Evolutionary conservation across 2,113 vertebrate species (phyloP).

Genomic region (Haplochromis burtoni): DNA sequence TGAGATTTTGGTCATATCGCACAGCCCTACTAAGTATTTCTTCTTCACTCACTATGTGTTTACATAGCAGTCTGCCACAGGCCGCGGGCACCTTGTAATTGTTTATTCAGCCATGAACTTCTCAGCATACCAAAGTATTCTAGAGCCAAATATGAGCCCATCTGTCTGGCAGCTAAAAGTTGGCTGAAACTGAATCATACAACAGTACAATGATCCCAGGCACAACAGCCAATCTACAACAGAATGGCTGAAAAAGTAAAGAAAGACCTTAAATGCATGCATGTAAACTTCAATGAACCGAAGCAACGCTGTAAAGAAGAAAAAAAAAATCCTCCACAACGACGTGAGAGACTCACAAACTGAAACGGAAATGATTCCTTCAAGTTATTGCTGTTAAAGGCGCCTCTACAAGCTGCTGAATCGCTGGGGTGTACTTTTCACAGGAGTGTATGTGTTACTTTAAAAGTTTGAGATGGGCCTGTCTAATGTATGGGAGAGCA

Average conservation of each 20-base stretch:
- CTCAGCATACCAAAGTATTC: not conserved
- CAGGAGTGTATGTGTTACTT: not conserved
- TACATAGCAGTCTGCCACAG: not conserved
- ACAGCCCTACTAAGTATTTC: not conserved
- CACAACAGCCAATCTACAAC: not conserved
- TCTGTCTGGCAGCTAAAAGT: not conserved
- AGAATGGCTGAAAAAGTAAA: not conserved
- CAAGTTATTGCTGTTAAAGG: not conserved
- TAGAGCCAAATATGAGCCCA: not conserved
- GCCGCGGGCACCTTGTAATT: rapidly evolving
- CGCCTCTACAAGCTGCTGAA: not conserved
- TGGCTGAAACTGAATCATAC: not conserved
- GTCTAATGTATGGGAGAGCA: not conserved
- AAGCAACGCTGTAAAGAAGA: not conserved
- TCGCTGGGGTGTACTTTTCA: not conserved
- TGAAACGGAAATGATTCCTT: not conserved
- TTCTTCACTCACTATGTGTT: not conserved
- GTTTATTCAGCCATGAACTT: not conserved
- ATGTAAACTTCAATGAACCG: not conserved
- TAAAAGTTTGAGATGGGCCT: not conserved
- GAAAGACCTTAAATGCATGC: not conserved
- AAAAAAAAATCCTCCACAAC: rapidly evolving
- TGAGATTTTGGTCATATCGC: no score
- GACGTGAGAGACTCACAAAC: not conserved
- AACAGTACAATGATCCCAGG: not conserved